Evolutionary conservation across 2,797 vertebrate genomes (phyloP), one percentile per base, ranked within the genome.

Genomic region (Synanceia verrucosa): DNA sequence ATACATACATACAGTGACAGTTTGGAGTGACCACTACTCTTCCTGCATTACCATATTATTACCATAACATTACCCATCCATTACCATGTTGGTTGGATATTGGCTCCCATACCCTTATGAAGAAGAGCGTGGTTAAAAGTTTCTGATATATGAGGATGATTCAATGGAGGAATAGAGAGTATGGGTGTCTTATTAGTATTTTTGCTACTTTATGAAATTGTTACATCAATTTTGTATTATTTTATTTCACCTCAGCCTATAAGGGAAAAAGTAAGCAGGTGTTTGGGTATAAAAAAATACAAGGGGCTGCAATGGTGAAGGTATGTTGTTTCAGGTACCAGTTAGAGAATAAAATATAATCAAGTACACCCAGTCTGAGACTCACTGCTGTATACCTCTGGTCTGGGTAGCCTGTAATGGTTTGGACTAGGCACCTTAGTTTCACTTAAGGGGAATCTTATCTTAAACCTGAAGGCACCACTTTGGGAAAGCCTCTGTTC

Each of bases 11-110:
- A n/a, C n/a, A 77, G 52, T 65, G 68, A 76, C 68, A 71, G 50
- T 68, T 65, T 51, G 9, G 16, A 75, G 34, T 76, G 69, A 83
- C 56, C 55, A 33, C 33, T 55, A 13, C 37, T 70, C 33, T 29
- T 76, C 65, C 26, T 16, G 53, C 62, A 87, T 85, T 82, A 82
- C 21, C 63, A 80, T 82, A 47, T 13, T 26, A 85, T 86, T 83
- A 86, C 60, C 84, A 86, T 85, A 66, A 70, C 58, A 83, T 76
- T 76, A 83, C 50, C 53, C 63, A 59, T 0, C 4, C 41, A 73
- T 83, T 84, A 83, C 79, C 78, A 79, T 74, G 58, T 70, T 77
- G 73, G 53, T 82, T 34, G 55, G 50, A 57, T 57, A 58, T 66
- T 57, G 39, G 47, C 29, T 56, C 71, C 60, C 12, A 60, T 24